Base-by-base conservation (phyloP, 2,888 invertebrate genomes). In the Spodoptera exigua region DNA sequence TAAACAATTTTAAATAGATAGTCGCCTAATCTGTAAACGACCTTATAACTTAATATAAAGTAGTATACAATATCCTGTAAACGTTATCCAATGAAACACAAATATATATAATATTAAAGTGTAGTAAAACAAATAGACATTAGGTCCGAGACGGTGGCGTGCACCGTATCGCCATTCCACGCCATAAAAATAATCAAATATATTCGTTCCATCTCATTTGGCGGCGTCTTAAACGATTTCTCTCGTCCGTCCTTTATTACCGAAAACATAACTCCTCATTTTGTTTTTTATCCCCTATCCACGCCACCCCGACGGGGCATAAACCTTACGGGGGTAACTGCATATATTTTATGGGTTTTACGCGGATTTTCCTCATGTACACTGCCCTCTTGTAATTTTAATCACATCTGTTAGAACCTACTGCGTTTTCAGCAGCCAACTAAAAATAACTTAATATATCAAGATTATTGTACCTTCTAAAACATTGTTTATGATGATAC, bases 161-260 rank as follows among this genome's bases (percentile, higher is more conserved):
- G 81, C 76, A 77, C 83, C 87, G 89, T 91, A 92, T 90, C 89
- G 91, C 93, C 89, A 93, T 92, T 92, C 89, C 87, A 80, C 83
- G 88, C 91, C 92, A 92, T 94, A 93, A 94, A 93, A 93, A 92
- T 93, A 94, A 93, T 94, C 93, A 93, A 93, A 93, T 93, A 91
- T 93, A 93, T 94, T 92, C 91, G 93, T 93, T 93, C 93, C 93
- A 91, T 92, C 93, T 94, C 94, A 94, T 94, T 94, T 94, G 91
- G 89, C 88, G 87, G 88, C 89, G 88, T 93, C 93, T 94, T 94
- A 94, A 94, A 94, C 94, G 94, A 93, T 94, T 94, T 93, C 91
- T 93, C 93, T 93, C 90, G 93, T 93, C 93, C 92, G 88, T 91
- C 91, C 92, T 91, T 93, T 94, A 93, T 93, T 94, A 93, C 93